These are phyloP conservation scores for Noctua pronuba DNA, from an alignment of 2,888 invertebrate species.

Conservation along the genomic window DNA sequence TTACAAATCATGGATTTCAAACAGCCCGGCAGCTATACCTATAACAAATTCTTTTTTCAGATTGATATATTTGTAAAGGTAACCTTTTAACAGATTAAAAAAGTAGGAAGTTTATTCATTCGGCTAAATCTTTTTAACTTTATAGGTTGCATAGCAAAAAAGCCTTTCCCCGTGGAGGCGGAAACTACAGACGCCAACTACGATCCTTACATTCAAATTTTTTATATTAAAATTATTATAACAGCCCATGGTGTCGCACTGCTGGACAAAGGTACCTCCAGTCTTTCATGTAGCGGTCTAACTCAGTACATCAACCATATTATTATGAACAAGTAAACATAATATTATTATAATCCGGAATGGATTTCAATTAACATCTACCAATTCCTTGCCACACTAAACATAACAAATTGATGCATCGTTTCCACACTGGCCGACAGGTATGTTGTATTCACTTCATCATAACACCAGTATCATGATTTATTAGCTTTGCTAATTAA, in stretches of 20 bases:
- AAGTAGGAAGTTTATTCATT: background rate
- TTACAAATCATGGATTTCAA: background rate
- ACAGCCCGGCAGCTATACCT: background rate
- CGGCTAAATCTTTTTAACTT: background rate
- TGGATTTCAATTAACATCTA: background rate
- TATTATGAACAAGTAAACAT: background rate
- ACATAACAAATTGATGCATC: slow-evolving; percentile 10
- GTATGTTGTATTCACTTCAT: background rate
- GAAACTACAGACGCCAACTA: background rate
- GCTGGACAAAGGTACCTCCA: background rate
- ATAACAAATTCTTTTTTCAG: background rate
- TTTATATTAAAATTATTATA: background rate
- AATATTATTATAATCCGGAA: background rate
- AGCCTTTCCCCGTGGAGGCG: background rate
- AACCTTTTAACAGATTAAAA: background rate
- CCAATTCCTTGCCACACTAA: background rate
- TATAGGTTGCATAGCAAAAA: background rate
- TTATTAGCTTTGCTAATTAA: slow-evolving; percentile 2
- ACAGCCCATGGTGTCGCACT: background rate
- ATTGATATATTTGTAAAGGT: background rate
- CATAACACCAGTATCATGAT: background rate
- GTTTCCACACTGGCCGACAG: background rate
- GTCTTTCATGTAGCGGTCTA: background rate
- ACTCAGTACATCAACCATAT: background rate
- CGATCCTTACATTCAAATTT: background rate